These are phyloP conservation scores for Drosophila sp. DNA, from an alignment of 1,140 invertebrate genomes.

Conservation along the genomic window DNA sequence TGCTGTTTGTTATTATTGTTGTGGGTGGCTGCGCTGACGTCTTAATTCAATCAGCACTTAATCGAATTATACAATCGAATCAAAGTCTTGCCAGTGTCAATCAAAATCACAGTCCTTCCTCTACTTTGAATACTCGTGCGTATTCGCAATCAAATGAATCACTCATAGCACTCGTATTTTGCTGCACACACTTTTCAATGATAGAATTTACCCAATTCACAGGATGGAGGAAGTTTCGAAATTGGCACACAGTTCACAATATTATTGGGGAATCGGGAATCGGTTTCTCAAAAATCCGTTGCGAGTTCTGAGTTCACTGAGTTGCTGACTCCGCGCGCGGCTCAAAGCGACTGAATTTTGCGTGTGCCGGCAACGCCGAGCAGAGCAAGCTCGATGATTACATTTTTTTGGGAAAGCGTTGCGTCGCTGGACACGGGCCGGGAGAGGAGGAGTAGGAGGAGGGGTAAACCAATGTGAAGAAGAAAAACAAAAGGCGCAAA, in stretches of 20 bases:
- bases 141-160: conserved; percentile 39
- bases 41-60: conserved; percentile 81
- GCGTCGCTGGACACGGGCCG: no score
- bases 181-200: conserved; percentile 12
- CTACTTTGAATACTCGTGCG: not conserved
- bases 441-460: conserved; percentile 12
- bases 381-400: conserved; percentile 55
- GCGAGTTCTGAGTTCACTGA: conserved; percentile 46
- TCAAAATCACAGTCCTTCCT: conserved; percentile 63
- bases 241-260: not conserved
- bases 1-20: conserved; percentile 34
- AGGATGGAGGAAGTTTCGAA: conserved; percentile 13
- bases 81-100: conserved; percentile 68
- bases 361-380: conserved; percentile 76
- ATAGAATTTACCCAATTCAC: conserved; percentile 55
- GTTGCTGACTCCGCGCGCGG: conserved; percentile 81
- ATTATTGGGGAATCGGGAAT: not conserved
- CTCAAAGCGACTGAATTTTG: conserved; percentile 82
- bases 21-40: conserved; percentile 72
- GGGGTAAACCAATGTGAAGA: no score
- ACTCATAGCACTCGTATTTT: conserved; percentile 34
- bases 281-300: conserved; percentile 32
- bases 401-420: not conserved
- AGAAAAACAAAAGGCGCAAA: conserved; percentile 61
- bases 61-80: conserved; percentile 79